Evolutionary conservation across 2,888 invertebrate genomes (phyloP), one percentile per base, ranked within the genome.

Genomic region (Shargacucullia verbasci): DNA sequence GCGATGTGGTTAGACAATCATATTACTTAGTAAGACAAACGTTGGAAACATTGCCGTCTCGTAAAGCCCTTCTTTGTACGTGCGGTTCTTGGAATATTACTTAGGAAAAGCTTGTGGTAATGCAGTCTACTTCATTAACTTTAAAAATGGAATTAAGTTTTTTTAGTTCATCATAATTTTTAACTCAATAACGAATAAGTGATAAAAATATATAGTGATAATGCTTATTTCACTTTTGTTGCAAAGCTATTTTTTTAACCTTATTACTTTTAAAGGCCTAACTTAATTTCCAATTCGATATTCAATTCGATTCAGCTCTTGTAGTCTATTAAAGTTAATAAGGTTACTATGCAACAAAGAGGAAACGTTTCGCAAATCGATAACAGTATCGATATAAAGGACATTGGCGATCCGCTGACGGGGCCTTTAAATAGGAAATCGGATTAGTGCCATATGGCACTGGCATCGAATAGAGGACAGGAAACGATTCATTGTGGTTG

Each of bases 401-500:
- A 57, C 58, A 65, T 52, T 64, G 60, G 59, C 59, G 29, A 53
- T 57, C 61, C 56, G 59, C 67, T 65, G 64, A 65, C 62, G 38
- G 58, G 49, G 65, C 49, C 57, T 64, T 58, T 67, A 62, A 67
- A 71, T 73, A 69, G 73, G 60, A 80, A 80, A 80, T 80, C 75
- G 75, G 76, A 82, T 82, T 79, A 79, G 55, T 59, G 57, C 60
- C 72, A 79, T 74, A 78, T 76, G 73, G 71, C 71, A 73, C 71
- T 69, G 72, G 69, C 67, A 54, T 41, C 29, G 70, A 64, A 76
- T 70, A 70, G 67, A 66, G 73, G 67, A 53, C 81, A 76, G 80
- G 82, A 83, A 81, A 76, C 78, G 76, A 65, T 59, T 73, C 78
- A 81, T 82, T 82, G 80, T 82, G 76, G 66, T 65, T 57, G 70